These are phyloP conservation scores for Leptopterna dolabrata DNA, from an alignment of 2,888 invertebrate genomes.

Conservation along the genomic window DNA sequence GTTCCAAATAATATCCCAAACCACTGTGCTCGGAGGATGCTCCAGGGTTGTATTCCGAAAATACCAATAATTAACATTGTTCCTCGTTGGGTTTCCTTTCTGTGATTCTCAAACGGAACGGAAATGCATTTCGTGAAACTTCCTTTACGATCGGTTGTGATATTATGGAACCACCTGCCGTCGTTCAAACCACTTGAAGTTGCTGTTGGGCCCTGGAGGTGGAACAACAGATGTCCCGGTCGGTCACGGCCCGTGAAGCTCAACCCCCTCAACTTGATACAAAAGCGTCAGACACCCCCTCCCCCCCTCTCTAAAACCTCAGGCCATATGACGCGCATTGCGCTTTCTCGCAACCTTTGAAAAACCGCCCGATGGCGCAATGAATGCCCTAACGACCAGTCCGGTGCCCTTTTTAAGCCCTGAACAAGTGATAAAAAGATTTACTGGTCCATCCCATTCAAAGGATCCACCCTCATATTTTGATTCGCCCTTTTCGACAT, in stretches of 20 bases:
- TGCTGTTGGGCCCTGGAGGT: not conserved
- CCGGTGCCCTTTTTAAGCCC: not conserved
- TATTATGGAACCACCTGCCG: not conserved
- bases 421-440: not conserved
- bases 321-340: not conserved
- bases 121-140: not conserved
- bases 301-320: not conserved
- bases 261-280: not conserved
- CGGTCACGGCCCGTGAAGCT: not conserved
- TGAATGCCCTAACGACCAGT: not conserved
- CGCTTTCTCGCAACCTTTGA: not conserved
- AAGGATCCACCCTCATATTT: not conserved
- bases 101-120: not conserved
- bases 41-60: too few relatives aligned
- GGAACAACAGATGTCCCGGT: not conserved
- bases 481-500: not conserved
- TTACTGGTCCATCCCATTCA: not conserved
- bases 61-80: too few relatives aligned
- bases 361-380: not conserved
- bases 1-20: too few relatives aligned
- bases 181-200: not conserved
- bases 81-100: too few relatives aligned
- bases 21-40: too few relatives aligned
- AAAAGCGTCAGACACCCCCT: not conserved
- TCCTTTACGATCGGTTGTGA: not conserved